These are phyloP conservation scores for Crotophaga sulcirostris DNA, from an alignment of 2,113 vertebrate species.

Conservation along the genomic window DNA sequence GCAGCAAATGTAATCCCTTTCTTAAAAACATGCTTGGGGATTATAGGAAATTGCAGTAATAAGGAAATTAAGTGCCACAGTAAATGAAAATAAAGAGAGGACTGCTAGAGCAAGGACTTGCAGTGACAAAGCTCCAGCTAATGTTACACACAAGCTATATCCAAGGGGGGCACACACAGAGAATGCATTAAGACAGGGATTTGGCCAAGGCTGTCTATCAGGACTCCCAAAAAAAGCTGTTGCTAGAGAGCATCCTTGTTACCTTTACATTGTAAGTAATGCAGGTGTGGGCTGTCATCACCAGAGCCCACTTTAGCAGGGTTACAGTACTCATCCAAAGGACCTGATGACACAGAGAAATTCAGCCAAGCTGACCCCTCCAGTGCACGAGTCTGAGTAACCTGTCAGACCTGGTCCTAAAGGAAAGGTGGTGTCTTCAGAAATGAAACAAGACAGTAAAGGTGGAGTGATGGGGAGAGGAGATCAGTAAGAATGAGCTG, in stretches of 20 bases:
- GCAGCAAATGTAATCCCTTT: background rate
- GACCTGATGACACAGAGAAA: background rate
- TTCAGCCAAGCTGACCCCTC: background rate
- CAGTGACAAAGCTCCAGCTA: background rate
- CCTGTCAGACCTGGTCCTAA: too few species aligned
- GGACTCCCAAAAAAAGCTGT: background rate
- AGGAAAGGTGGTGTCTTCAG: too few species aligned
- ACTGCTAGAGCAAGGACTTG: background rate
- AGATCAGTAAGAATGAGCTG: background rate
- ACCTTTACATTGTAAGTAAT: background rate
- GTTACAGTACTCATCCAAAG: background rate
- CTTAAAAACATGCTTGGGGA: too few species aligned
- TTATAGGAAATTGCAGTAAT: constrained; percentile 68
- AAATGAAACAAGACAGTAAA: too few species aligned
- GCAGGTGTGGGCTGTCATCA: background rate
- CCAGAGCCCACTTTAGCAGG: background rate
- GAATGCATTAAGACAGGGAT: background rate
- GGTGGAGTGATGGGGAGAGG: too few species aligned
- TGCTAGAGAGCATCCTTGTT: background rate
- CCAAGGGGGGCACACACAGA: background rate
- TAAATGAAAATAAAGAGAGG: background rate
- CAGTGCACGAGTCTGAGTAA: background rate
- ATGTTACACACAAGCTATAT: background rate
- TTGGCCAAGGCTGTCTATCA: background rate
- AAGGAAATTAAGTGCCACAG: constrained; percentile 32